Evolutionary conservation across 2,888 invertebrate genomes (phyloP).

Genomic region (Galeruca laticollis): DNA sequence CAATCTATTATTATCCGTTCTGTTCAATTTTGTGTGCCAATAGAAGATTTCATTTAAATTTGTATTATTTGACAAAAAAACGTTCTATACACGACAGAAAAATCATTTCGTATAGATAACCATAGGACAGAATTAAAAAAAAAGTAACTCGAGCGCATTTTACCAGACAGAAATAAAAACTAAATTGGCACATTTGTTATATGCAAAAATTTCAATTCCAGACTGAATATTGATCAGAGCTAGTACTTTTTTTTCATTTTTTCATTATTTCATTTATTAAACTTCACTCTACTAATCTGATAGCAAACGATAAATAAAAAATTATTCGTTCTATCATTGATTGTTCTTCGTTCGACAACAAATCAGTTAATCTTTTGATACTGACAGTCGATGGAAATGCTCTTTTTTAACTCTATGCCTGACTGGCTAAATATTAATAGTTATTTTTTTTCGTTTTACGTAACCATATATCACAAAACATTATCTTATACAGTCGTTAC

Average conservation of each 20-base stretch:
- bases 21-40: constrained; percentile 13
- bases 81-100: constrained; percentile 31
- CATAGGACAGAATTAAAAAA: constrained; percentile 27
- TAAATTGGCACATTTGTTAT: constrained; percentile 49
- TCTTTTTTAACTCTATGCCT: constrained; percentile 43
- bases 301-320: constrained; percentile 49
- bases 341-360: constrained; percentile 55
- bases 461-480: no score
- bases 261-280: constrained; percentile 48
- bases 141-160: constrained; percentile 27
- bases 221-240: constrained; percentile 44
- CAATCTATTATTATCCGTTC: neutral
- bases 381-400: constrained; percentile 46
- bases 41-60: constrained; percentile 24
- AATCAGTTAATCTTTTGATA: constrained; percentile 55
- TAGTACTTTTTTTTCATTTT: constrained; percentile 36
- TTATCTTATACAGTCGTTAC: no score
- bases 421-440: constrained; percentile 46
- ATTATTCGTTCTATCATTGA: constrained; percentile 51
- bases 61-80: constrained; percentile 28
- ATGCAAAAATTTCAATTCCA: constrained; percentile 50
- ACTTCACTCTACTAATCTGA: constrained; percentile 47
- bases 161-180: constrained; percentile 45
- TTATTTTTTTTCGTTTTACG: constrained; percentile 35
- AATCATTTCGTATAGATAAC: constrained; percentile 36